Percentiles rank a stretch among this genome's conserved stretches.
Evolutionary conservation across 2,113 vertebrate species (phyloP).

Genomic region (Peromyscus leucopus): DNA sequence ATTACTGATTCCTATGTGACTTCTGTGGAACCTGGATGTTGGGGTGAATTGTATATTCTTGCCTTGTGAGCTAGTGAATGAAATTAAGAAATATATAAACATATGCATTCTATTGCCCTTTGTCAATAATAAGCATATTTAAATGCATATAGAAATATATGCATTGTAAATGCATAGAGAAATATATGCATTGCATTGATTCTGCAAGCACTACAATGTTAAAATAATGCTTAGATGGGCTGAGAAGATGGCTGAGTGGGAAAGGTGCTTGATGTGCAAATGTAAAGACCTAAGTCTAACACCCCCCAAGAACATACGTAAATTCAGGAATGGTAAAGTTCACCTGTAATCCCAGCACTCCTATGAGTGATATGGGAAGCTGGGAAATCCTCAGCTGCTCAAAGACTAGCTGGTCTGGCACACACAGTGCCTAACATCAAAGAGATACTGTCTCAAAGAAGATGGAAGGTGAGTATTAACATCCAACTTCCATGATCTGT

Average conservation of each 20-base stretch:
- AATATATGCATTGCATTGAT: background rate
- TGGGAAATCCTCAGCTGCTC: background rate
- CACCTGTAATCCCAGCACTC: too few species aligned
- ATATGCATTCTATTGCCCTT: background rate
- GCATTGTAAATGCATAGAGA: background rate
- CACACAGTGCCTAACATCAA: background rate
- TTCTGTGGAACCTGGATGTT: background rate
- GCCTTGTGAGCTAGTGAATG: slow-evolving; percentile 43
- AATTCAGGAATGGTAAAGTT: background rate
- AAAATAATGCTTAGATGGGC: slow-evolving; percentile 20
- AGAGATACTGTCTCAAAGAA: background rate
- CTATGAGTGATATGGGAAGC: background rate
- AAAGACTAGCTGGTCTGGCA: background rate
- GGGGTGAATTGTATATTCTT: slow-evolving; percentile 1
- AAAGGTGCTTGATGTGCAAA: background rate
- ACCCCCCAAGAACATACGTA: background rate
- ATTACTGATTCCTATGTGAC: background rate
- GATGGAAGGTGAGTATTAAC: background rate
- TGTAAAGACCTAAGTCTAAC: background rate
- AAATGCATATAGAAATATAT: background rate
- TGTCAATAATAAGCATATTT: background rate
- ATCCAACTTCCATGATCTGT: background rate
- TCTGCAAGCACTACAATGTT: background rate
- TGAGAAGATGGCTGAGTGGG: background rate
- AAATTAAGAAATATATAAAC: slow-evolving; percentile 10